Evolutionary conservation across 2,797 vertebrate genomes (phyloP).

Genomic region (Agapornis canus): DNA sequence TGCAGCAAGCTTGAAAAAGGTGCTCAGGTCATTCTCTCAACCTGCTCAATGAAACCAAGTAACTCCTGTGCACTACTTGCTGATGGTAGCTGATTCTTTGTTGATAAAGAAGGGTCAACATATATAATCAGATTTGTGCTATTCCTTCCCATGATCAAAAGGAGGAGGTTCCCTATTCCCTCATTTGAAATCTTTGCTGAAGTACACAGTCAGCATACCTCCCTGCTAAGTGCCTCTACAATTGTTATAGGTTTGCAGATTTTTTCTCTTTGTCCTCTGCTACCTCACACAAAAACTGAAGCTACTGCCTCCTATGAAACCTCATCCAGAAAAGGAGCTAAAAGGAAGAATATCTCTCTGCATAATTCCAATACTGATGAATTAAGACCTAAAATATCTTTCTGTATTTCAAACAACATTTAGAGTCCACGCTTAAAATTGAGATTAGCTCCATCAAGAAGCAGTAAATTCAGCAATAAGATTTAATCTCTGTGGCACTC

Average conservation of each 20-base stretch:
- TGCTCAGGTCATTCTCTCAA: slow-evolving; percentile 38
- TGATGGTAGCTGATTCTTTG: slow-evolving; percentile 65
- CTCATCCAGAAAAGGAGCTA: slow-evolving; percentile 42
- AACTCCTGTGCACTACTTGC: slow-evolving; percentile 36
- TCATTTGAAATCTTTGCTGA: slow-evolving; percentile 65
- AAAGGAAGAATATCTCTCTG: slow-evolving; percentile 37
- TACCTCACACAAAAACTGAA: slow-evolving; percentile 38
- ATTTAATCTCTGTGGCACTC: slow-evolving; percentile 70
- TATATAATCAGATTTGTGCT: slow-evolving; percentile 72
- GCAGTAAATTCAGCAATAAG: slow-evolving; percentile 69
- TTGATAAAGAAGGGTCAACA: slow-evolving; percentile 71
- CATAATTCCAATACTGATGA: slow-evolving; percentile 59
- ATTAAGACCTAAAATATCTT: slow-evolving; percentile 40
- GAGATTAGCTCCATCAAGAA: slow-evolving; percentile 66
- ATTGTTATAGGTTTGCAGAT: slow-evolving; percentile 16
- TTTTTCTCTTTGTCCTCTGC: slow-evolving; percentile 4
- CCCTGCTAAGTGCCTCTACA: background rate
- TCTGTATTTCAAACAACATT: slow-evolving; percentile 58
- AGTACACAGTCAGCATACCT: slow-evolving; percentile 61
- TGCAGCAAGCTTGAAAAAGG: background rate
- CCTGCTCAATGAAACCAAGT: background rate
- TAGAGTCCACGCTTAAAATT: slow-evolving; percentile 40
- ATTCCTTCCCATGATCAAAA: slow-evolving; percentile 65
- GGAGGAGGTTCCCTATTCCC: slow-evolving; percentile 3
- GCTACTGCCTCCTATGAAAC: slow-evolving; percentile 19